These are phyloP conservation scores for Hyles euphorbiae DNA, from an alignment of 1,140 invertebrate genomes.

Conservation along the genomic window DNA sequence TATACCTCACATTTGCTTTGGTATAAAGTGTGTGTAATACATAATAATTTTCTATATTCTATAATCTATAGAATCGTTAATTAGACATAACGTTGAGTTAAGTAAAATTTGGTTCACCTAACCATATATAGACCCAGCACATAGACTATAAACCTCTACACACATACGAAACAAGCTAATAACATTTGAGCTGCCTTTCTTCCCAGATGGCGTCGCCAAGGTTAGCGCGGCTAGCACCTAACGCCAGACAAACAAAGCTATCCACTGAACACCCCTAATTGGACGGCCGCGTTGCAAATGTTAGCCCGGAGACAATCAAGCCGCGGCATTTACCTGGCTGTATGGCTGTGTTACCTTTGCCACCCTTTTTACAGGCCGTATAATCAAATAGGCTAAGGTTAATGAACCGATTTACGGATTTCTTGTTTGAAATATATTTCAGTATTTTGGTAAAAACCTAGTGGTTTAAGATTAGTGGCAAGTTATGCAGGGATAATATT, in stretches of 20 bases:
- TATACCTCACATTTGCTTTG: too few species aligned
- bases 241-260: constrained; percentile 12
- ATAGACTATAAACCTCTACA: too few species aligned
- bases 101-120: too few species aligned
- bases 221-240: constrained; percentile 1
- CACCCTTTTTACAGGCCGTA: constrained; percentile 26
- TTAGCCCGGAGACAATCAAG: constrained; percentile 46
- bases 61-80: too few species aligned
- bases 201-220: constrained; percentile 6
- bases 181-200: constrained; percentile 2
- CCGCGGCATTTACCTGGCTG: constrained; percentile 42
- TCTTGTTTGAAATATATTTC: too few species aligned
- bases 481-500: too few species aligned
- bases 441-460: too few species aligned
- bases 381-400: background rate
- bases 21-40: too few species aligned
- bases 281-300: constrained; percentile 41
- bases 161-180: background rate
- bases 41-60: too few species aligned
- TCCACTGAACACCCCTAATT: constrained; percentile 35
- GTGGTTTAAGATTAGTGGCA: too few species aligned
- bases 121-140: too few species aligned
- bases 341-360: constrained; percentile 25
- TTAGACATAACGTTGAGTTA: too few species aligned
- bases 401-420: constrained; percentile 12